Evolutionary conservation across 2,113 vertebrate genomes (phyloP).

Genomic region (Loxodonta africana): DNA sequence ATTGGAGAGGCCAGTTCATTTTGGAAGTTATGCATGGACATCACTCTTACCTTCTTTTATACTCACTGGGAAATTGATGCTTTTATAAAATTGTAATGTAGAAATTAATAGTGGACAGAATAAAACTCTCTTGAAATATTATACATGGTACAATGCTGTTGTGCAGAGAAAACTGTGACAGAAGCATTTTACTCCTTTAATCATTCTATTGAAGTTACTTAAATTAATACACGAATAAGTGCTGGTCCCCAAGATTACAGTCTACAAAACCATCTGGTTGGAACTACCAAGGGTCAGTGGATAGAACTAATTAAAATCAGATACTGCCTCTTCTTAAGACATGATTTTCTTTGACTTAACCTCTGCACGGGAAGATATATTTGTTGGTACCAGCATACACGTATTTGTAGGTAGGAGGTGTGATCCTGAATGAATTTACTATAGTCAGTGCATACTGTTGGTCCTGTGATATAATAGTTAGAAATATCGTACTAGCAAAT

Average conservation of each 20-base stretch:
- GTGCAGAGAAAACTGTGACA: neutral
- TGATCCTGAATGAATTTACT: neutral
- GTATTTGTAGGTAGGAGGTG: neutral
- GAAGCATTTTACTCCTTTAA: neutral
- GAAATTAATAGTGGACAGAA: neutral
- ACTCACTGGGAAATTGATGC: neutral
- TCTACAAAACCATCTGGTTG: neutral
- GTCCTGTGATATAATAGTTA: neutral
- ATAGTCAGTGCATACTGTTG: neutral
- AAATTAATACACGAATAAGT: constrained; percentile 13
- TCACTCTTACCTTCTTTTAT: constrained; percentile 10
- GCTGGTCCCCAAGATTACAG: neutral
- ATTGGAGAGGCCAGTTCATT: neutral
- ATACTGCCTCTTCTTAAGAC: neutral
- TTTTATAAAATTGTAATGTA: neutral
- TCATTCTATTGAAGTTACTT: constrained; percentile 14
- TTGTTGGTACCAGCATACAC: neutral
- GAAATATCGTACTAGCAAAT: neutral
- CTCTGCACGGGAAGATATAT: neutral
- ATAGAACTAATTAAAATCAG: neutral
- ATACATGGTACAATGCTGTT: neutral
- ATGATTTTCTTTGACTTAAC: neutral
- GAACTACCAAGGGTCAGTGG: neutral
- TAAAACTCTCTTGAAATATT: neutral
- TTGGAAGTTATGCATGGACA: neutral